Percentiles rank a stretch among this genome's conserved stretches.
These are phyloP conservation scores for Drosophila colorata DNA, from an alignment of 2,888 invertebrate genomes.

Conservation along the genomic window DNA sequence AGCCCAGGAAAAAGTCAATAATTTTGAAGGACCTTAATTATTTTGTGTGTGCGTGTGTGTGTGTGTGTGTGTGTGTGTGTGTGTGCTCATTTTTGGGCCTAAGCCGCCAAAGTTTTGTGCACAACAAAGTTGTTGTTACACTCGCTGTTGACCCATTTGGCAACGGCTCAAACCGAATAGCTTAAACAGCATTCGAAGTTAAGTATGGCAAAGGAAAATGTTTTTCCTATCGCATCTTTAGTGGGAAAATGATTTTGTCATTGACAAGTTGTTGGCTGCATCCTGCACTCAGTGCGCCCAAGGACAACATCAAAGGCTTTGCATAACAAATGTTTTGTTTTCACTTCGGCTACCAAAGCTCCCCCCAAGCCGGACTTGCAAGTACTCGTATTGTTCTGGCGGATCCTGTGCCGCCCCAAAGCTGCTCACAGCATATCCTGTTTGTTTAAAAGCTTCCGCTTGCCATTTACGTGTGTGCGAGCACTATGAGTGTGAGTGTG, in stretches of 20 bases:
- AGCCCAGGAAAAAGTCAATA: conserved; percentile 63
- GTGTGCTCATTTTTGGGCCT: conserved; percentile 30
- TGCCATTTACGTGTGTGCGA: conserved; percentile 25
- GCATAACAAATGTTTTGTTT: conserved; percentile 77
- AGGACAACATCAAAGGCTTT: conserved; percentile 78
- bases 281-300: conserved; percentile 59
- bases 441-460: conserved; percentile 79
- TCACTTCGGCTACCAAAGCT: conserved; percentile 46
- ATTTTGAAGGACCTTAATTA: conserved; percentile 74
- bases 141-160: conserved; percentile 69
- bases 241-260: conserved; percentile 49
- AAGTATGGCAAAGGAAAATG: conserved; percentile 21
- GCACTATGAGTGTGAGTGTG: neutral
- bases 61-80: conserved; percentile 28
- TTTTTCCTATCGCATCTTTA: conserved; percentile 36
- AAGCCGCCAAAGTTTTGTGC: conserved; percentile 47
- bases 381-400: conserved; percentile 51
- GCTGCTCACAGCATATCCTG: conserved; percentile 77
- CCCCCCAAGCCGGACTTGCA: conserved; percentile 46
- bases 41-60: conserved; percentile 39
- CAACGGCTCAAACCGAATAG: conserved; percentile 42
- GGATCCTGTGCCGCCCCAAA: conserved; percentile 48
- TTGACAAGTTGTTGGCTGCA: conserved; percentile 51
- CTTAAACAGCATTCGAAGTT: conserved; percentile 48
- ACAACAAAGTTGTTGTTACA: conserved; percentile 41